Conservation (phyloP, 2,797 vertebrate species). For the Pyrocephalus nanus region DNA sequence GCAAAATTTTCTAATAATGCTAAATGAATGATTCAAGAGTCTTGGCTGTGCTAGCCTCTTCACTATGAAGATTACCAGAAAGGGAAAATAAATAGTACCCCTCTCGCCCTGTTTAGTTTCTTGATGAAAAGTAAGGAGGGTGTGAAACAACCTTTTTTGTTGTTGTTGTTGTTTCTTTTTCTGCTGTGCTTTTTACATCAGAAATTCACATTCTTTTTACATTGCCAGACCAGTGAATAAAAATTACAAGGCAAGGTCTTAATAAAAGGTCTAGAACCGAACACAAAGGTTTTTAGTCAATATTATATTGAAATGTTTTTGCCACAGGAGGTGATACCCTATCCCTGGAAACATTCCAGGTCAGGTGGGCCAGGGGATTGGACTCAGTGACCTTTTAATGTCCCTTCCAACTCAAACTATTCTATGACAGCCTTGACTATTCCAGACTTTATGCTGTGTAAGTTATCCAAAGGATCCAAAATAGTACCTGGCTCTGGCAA, state of each 20-base stretch:
- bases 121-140: neutral
- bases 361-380: accelerated
- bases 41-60: neutral
- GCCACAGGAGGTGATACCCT: neutral
- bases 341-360: neutral
- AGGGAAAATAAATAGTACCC: neutral
- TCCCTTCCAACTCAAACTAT: neutral
- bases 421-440: neutral
- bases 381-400: neutral
- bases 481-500: neutral
- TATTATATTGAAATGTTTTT: neutral
- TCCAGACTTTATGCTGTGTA: neutral
- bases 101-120: neutral
- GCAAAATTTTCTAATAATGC: neutral
- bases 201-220: neutral
- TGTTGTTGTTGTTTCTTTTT: neutral
- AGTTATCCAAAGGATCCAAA: neutral
- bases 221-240: neutral
- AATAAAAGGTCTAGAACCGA: neutral
- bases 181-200: neutral
- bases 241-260: neutral
- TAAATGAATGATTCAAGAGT: neutral
- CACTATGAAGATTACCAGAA: neutral
- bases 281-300: neutral
- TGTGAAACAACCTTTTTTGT: neutral